phyloP scores from a whole-genome alignment of 2,113 vertebrate genomes.

The Etia nguti region DNA sequence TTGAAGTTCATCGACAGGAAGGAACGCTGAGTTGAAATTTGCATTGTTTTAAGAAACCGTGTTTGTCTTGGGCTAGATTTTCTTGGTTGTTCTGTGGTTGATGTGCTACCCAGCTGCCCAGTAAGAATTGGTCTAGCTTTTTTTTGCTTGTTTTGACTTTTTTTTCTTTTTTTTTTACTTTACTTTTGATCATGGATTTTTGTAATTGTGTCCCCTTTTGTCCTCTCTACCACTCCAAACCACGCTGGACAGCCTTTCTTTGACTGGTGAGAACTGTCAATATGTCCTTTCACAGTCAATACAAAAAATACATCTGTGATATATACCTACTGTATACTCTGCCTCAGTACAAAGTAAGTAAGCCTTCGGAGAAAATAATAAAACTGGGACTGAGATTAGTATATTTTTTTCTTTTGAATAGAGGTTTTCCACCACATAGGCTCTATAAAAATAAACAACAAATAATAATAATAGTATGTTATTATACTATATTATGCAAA shows the following conservation, averaged over 20 bases:
- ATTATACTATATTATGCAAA: not conserved
- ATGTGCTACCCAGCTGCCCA: not conserved
- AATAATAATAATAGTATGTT: not conserved
- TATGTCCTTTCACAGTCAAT: not conserved
- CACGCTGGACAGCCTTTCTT: rapidly evolving
- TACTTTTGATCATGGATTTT: rapidly evolving
- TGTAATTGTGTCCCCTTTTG: not conserved
- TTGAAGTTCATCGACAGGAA: rapidly evolving
- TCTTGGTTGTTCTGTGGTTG: not conserved
- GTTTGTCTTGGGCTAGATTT: rapidly evolving
- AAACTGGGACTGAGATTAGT: not conserved
- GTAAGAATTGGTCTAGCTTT: rapidly evolving
- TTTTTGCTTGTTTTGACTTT: not conserved
- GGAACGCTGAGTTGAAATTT: not conserved
- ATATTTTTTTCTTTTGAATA: not conserved
- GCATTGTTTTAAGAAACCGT: not conserved
- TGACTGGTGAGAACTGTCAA: not conserved
- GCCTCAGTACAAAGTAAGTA: not conserved
- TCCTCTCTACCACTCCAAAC: not conserved
- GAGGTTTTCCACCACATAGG: not conserved
- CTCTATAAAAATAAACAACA: not conserved
- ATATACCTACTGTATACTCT: not conserved
- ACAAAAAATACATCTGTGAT: not conserved
- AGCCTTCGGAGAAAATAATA: not conserved
- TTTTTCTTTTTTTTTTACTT: not conserved